These are phyloP conservation scores for Drosophila guanche DNA, from an alignment of 1,140 invertebrate species.

Conservation along the genomic window DNA sequence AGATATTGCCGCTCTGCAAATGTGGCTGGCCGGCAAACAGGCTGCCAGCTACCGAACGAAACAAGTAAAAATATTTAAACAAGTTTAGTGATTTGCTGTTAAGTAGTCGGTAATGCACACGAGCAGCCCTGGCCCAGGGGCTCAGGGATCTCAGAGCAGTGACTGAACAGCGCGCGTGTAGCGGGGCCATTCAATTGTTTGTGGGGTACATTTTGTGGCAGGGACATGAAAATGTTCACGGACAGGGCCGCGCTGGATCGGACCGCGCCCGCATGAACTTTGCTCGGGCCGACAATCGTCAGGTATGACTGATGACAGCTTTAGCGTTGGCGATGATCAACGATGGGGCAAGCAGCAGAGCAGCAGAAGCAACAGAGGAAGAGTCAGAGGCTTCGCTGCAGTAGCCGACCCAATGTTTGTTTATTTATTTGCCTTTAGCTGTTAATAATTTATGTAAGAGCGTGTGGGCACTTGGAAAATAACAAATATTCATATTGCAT, in stretches of 20 bases:
- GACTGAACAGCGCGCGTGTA: no score
- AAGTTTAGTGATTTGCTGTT: slow-evolving; percentile 82
- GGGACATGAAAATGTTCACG: slow-evolving; percentile 16
- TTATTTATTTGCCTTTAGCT: slow-evolving; percentile 79
- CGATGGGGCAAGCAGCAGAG: slow-evolving; percentile 43
- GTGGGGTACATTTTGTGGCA: slow-evolving; percentile 29
- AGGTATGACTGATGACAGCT: slow-evolving; percentile 70
- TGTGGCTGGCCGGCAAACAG: slow-evolving; percentile 56
- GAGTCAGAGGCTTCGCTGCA: slow-evolving; percentile 16
- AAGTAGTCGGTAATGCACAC: slow-evolving; percentile 73
- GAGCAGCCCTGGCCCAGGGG: slow-evolving; percentile 7
- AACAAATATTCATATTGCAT: slow-evolving; percentile 64
- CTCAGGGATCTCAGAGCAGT: slow-evolving; percentile 1
- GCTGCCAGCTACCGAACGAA: slow-evolving; percentile 59
- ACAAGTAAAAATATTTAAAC: slow-evolving; percentile 76
- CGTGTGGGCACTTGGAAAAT: slow-evolving; percentile 79
- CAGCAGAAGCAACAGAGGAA: slow-evolving; percentile 26
- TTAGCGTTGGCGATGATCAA: slow-evolving; percentile 77
- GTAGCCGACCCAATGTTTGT: slow-evolving; percentile 65
- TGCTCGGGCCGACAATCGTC: slow-evolving; percentile 22
- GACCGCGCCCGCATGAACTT: slow-evolving; percentile 33
- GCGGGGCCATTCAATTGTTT: slow-evolving; percentile 38
- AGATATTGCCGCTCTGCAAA: slow-evolving; percentile 74
- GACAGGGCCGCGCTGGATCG: neutral
- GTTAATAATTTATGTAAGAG: slow-evolving; percentile 81